Conservation (phyloP, 2,888 invertebrate species). For the Anodontia alba region DNA sequence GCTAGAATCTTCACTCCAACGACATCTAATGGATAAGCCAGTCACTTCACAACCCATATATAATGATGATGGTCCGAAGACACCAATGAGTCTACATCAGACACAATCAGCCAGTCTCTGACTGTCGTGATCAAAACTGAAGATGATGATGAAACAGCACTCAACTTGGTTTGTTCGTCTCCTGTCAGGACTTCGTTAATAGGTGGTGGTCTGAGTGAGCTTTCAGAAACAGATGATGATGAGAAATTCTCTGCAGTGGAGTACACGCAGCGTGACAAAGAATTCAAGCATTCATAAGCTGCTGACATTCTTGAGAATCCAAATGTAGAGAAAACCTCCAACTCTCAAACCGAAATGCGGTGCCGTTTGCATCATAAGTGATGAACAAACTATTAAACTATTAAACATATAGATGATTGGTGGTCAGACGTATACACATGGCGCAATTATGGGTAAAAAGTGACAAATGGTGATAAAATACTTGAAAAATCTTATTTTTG, state of each 20-base stretch:
- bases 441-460: not conserved
- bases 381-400: not conserved
- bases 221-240: not conserved
- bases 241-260: not conserved
- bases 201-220: not conserved
- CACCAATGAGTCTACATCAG: too few relatives aligned
- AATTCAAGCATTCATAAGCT: not conserved
- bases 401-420: not conserved
- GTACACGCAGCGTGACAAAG: not conserved
- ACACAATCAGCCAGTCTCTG: too few relatives aligned
- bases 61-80: too few relatives aligned
- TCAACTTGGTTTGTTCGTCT: too few relatives aligned
- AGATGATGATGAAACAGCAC: not conserved
- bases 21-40: not conserved
- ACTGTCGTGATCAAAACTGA: not conserved
- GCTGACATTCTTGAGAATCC: not conserved
- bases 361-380: not conserved
- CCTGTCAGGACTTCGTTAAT: not conserved
- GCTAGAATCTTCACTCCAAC: not conserved
- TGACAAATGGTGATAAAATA: constrained; percentile 5
- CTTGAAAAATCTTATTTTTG: not conserved
- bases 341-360: not conserved
- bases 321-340: not conserved
- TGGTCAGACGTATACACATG: not conserved
- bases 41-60: not conserved